Percentiles rank a stretch among this genome's conserved stretches.
These are phyloP conservation scores for Lithobates sylvaticus DNA, from an alignment of 2,797 vertebrate species.

Conservation along the genomic window DNA sequence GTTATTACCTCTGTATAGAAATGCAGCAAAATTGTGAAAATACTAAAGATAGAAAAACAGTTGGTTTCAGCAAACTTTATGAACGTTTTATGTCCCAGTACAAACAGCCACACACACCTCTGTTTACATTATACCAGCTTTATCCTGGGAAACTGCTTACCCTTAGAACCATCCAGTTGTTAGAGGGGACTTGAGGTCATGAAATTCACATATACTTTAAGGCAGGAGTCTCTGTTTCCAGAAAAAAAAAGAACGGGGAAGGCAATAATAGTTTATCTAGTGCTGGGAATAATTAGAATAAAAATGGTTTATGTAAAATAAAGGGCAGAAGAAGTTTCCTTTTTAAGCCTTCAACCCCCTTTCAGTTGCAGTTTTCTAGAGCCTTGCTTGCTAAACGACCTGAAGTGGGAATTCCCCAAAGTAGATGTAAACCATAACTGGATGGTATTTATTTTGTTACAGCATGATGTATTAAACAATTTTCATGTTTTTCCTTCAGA, in stretches of 20 bases:
- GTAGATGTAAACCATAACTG: too few relatives aligned
- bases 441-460: too few relatives aligned
- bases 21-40: conserved; percentile 20
- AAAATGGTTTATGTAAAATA: too few relatives aligned
- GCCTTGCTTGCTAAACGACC: too few relatives aligned
- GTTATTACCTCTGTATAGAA: neutral
- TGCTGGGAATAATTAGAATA: too few relatives aligned
- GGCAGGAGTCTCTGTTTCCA: neutral
- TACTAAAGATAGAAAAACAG: conserved; percentile 19
- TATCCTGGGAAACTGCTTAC: conserved; percentile 10
- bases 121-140: conserved; percentile 25
- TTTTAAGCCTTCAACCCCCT: too few relatives aligned
- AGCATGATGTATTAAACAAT: too few relatives aligned
- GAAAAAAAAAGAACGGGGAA: neutral
- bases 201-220: neutral
- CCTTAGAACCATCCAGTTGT: neutral
- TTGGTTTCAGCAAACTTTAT: neutral
- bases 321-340: too few relatives aligned
- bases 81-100: neutral
- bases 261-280: too few relatives aligned
- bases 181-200: conserved; percentile 28
- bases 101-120: conserved; percentile 31
- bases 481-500: too few relatives aligned
- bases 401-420: too few relatives aligned
- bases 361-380: too few relatives aligned